Evolutionary conservation across 2,797 vertebrate genomes (phyloP), one percentile per base, ranked within the genome.

Genomic region (Esox lucius): DNA sequence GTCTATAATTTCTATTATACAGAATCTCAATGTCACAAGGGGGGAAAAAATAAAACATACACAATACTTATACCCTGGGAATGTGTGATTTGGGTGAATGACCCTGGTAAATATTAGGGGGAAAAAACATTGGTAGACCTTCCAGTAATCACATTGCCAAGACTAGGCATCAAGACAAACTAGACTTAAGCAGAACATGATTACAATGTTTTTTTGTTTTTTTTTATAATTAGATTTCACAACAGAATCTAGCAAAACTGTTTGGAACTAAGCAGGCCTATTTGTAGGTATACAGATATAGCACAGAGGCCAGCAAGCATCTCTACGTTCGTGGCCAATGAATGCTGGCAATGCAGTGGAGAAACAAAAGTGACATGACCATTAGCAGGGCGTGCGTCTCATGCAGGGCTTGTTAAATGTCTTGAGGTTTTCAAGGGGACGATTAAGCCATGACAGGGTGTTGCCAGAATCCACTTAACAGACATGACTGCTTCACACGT

Each of bases 281-380:
- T 48, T 28, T 65, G 46, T 56, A 76, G 48, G 0, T 1, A 13
- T 74, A 22, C 49, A 51, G 16, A 48, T n/a, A 17, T 19, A 22
- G 61, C 9, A 8, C 59, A 42, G 16, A 2, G 33, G 22, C n/a
- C n/a, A 56, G n/a, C n/a, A n/a, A 59, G 22, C 35, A 62, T 48
- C 39, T 42, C 15, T 56, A n/a, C 16, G 65, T 12, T 51, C 33
- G 67, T 46, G 4, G 62, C 15, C 24, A 64, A 28, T 64, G 22
- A 64, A 16, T 48, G 39, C 26, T 69, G 68, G n/a, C 39, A 16
- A 22, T 48, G 22, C 59, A 65, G 73, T 74, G 71, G 71, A 73
- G 80, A 75, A 33, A 76, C 80, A 79, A 28, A 77, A 79, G 77
- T 78, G 70, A 77, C 72, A 77, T 83, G 77, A 85, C 46, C 75